Conservation (phyloP, 2,888 invertebrate genomes). For the Petrophora chlorosata region DNA sequence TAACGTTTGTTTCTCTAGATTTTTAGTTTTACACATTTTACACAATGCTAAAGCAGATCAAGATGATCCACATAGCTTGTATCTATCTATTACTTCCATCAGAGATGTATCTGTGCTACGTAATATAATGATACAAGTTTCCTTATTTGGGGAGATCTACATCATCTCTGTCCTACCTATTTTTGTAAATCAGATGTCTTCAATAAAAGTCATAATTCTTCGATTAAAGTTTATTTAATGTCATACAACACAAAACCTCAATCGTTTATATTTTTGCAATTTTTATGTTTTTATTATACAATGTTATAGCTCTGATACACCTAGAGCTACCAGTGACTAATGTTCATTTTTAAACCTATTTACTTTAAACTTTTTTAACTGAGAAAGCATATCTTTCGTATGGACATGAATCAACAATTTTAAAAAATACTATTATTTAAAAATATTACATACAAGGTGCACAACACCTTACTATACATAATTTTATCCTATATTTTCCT, state of each 20-base stretch:
- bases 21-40: too few relatives aligned
- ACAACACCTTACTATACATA: slow-evolving; percentile 47
- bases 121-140: too few relatives aligned
- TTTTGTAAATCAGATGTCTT: not conserved
- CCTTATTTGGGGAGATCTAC: too few relatives aligned
- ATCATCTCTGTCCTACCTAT: not conserved
- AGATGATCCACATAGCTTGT: too few relatives aligned
- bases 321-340: slow-evolving; percentile 75
- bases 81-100: too few relatives aligned
- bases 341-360: slow-evolving; percentile 62
- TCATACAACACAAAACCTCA: slow-evolving; percentile 63
- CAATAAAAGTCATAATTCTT: slow-evolving; percentile 59
- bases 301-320: slow-evolving; percentile 63
- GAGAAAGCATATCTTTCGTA: slow-evolving; percentile 66
- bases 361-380: slow-evolving; percentile 47
- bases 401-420: slow-evolving; percentile 68
- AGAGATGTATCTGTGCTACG: too few relatives aligned
- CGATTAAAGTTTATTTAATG: slow-evolving; percentile 75
- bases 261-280: slow-evolving; percentile 74
- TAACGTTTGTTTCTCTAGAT: too few relatives aligned
- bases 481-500: slow-evolving; percentile 48
- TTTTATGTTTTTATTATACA: slow-evolving; percentile 78
- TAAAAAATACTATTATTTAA: slow-evolving; percentile 67
- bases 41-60: too few relatives aligned
- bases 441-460: slow-evolving; percentile 55